phyloP scores from a whole-genome alignment of 2,113 vertebrate species.

The Patagioenas fasciata region DNA sequence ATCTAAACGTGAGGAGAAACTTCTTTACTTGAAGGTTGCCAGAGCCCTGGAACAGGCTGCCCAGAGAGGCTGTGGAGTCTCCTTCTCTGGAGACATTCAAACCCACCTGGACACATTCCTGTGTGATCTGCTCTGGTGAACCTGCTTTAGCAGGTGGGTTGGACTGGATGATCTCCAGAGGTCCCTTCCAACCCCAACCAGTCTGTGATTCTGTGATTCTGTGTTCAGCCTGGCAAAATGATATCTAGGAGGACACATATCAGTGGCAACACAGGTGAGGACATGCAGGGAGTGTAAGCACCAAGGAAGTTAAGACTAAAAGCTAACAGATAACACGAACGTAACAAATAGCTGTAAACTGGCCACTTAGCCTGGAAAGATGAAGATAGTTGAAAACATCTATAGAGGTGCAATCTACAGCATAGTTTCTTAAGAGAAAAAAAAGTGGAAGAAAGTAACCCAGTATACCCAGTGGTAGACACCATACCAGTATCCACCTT shows the following conservation, averaged over 20 bases:
- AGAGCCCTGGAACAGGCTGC: no score
- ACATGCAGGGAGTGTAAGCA: neutral
- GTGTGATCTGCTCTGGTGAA: no score
- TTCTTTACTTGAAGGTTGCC: no score
- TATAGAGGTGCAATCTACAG: neutral
- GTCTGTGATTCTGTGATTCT: no score
- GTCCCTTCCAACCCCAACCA: no score
- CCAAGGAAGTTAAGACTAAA: neutral
- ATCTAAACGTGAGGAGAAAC: no score
- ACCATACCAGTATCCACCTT: no score
- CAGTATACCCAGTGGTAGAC: neutral
- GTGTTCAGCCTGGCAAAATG: neutral
- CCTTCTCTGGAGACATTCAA: no score
- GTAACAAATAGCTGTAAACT: neutral
- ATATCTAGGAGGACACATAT: neutral
- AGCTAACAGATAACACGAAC: neutral
- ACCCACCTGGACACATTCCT: no score
- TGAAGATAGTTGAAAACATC: neutral
- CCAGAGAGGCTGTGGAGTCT: no score
- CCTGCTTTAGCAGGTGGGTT: no score
- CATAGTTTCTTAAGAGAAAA: neutral
- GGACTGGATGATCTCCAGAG: no score
- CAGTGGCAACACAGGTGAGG: neutral
- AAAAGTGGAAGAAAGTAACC: neutral
- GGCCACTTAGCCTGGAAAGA: neutral